Evolutionary conservation across 2,888 invertebrate genomes (phyloP).

Genomic region (Chaetoderma sp.): DNA sequence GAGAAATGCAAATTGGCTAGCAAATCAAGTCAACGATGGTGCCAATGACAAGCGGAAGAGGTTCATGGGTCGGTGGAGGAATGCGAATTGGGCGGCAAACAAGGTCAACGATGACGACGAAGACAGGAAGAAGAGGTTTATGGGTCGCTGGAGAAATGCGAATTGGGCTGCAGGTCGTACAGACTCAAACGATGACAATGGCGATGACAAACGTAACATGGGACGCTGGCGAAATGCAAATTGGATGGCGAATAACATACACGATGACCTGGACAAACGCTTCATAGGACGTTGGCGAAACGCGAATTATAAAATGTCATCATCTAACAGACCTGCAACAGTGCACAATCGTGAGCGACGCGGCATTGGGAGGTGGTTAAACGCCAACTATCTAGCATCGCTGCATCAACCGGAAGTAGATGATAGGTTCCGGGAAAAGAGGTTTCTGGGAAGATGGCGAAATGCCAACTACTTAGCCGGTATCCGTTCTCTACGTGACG

Average conservation of each 20-base stretch:
- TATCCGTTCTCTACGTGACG: not conserved
- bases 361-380: not conserved
- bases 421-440: not conserved
- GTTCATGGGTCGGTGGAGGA: not conserved
- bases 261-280: not conserved
- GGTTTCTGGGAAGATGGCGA: conserved; percentile 3
- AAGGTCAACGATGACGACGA: too few species aligned
- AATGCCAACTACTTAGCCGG: not conserved
- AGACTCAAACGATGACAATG: not conserved
- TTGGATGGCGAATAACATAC: not conserved
- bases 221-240: conserved; percentile 4
- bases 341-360: not conserved
- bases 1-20: not conserved
- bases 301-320: not conserved
- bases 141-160: conserved; percentile 3
- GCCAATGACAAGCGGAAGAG: not conserved
- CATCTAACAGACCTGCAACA: not conserved
- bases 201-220: not conserved
- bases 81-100: not conserved
- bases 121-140: too few species aligned
- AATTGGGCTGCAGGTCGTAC: not conserved
- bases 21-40: not conserved
- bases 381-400: not conserved
- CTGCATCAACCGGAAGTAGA: not conserved
- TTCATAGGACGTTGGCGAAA: conserved; percentile 6